Evolutionary conservation across 2,888 invertebrate species (phyloP).

Genomic region (Amphipyra tragopoginis): DNA sequence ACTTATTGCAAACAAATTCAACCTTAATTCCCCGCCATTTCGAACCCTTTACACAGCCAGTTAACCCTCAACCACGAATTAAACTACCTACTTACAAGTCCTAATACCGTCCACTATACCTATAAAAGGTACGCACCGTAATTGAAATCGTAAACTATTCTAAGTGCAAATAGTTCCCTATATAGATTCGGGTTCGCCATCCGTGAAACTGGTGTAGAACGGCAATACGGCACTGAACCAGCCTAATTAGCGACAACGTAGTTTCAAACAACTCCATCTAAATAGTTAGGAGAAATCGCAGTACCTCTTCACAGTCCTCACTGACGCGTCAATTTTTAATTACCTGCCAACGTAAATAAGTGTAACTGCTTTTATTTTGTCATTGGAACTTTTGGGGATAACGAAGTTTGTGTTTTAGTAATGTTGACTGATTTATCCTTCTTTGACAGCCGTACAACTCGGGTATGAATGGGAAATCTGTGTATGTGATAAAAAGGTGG

Average conservation of each 20-base stretch:
- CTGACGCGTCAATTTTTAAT: conserved; percentile 72
- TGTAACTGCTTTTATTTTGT: conserved; percentile 16
- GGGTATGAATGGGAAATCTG: no score
- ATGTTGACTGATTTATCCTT: no score
- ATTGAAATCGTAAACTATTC: conserved; percentile 51
- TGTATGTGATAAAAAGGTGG: no score
- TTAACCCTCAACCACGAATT: conserved; percentile 17
- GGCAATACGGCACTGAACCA: conserved; percentile 47
- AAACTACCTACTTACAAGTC: conserved; percentile 12
- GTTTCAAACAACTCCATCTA: conserved; percentile 66
- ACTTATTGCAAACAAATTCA: no score
- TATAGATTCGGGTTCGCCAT: conserved; percentile 11
- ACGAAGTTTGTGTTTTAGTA: no score
- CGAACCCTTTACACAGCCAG: neutral
- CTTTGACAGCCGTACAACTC: no score
- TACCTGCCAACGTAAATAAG: conserved; percentile 39
- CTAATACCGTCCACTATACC: conserved; percentile 24
- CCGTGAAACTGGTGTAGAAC: conserved; percentile 55
- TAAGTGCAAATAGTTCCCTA: conserved; percentile 38
- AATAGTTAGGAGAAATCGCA: conserved; percentile 60
- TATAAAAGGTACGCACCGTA: conserved; percentile 42
- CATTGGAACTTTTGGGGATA: neutral
- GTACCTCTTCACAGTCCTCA: conserved; percentile 42
- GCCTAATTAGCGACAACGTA: conserved; percentile 69
- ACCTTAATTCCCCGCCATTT: neutral